Evolutionary conservation across 2,797 vertebrate species (phyloP), one percentile per base, ranked within the genome.

Genomic region (Urocyon cinereoargenteus): DNA sequence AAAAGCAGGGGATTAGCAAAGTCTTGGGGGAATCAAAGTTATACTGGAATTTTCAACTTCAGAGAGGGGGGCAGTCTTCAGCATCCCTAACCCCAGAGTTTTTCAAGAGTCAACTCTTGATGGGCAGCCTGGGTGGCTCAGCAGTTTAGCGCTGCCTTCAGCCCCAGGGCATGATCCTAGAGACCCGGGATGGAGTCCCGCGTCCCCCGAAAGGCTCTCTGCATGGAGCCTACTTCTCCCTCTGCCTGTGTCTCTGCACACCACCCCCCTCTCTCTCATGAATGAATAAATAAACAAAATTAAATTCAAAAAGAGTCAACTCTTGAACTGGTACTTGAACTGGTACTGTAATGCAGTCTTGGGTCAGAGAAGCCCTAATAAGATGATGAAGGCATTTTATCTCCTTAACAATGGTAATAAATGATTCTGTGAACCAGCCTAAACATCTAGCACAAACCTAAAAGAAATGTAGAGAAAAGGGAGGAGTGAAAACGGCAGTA

Each of bases 351-450:
- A 36, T 34, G 93, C 31, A 24, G 14, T n/a, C 34, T 85, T 64
- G 8, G 19, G 26, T 89, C 68, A 94, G 45, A 95, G 28, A 96
- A 81, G 24, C 16, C 78, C 72, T 64, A 85, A 5, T 14, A 95
- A 84, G 14, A 73, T 79, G 64, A 86, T 70, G 34, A 86, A 92
- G 53, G 45, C 83, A 94, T 86, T 77, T 34, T 79, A 75, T 45
- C 19, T 11, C 45, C 15, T 81, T 70, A 73, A 31, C 2, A 55
- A n/a, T 53, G 24, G 13, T 51, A 89, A 94, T 19, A 86, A 86
- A 57, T 4, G 28, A 82, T 28, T 75, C 36, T 62, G 31, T 57
- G 28, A 90, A 75, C 24, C 55, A 78, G 64, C 70, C 28, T 91
- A 57, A 95, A 81, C 31, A 75, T 53, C 19, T 84, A 93, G 75